phyloP scores from a whole-genome alignment of 2,113 vertebrate species.

The Sitta europaea region DNA sequence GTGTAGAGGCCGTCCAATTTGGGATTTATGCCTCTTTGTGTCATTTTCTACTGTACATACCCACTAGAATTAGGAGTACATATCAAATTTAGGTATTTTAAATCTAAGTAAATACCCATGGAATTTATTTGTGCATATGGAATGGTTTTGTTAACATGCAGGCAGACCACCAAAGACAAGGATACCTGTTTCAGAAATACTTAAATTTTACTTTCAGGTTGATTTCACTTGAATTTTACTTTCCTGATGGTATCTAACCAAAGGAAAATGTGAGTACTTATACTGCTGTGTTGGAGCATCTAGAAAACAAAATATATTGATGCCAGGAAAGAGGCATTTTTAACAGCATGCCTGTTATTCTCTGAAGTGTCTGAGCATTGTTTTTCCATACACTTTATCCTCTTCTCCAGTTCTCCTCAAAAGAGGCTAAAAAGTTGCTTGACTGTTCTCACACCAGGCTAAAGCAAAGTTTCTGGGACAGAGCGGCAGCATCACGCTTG shows the following conservation, averaged over 20 bases:
- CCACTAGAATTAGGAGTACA: not conserved
- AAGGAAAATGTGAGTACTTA: not conserved
- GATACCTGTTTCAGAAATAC: not conserved
- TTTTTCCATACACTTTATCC: not conserved
- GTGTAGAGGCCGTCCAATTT: not conserved
- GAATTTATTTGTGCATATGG: not conserved
- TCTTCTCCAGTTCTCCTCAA: not conserved
- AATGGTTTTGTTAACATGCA: not conserved
- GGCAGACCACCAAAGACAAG: not conserved
- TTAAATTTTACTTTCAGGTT: not conserved
- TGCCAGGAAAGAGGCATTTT: not conserved
- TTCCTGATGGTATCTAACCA: not conserved
- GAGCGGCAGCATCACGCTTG: rapidly evolving
- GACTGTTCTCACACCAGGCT: not conserved
- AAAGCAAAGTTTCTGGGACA: not conserved
- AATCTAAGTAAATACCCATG: not conserved
- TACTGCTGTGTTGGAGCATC: not conserved
- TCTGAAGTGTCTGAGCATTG: not conserved
- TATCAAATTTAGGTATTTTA: rapidly evolving
- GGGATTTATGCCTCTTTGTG: not conserved
- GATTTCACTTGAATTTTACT: not conserved
- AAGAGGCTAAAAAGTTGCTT: not conserved
- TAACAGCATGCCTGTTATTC: not conserved
- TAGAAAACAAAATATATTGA: not conserved
- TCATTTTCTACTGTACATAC: not conserved